Evolutionary conservation across 2,797 vertebrate genomes (phyloP).

Genomic region (Glyptemys insculpta): DNA sequence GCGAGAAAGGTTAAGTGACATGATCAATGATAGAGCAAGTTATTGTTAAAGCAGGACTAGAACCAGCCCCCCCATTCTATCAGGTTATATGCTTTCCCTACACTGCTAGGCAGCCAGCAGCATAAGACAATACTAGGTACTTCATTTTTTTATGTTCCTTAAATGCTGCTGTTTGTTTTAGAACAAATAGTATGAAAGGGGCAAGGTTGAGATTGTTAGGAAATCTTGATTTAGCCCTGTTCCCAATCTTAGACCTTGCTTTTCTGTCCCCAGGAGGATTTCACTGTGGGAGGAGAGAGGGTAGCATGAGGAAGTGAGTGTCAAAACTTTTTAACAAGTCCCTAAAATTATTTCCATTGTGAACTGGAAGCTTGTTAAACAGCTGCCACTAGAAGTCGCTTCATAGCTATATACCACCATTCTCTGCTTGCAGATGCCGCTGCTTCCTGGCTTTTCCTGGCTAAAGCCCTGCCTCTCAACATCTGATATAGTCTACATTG

Average conservation of each 20-base stretch:
- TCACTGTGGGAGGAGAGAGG: not conserved
- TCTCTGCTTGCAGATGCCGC: conserved; percentile 85
- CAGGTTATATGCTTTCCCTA: not conserved
- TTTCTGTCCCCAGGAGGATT: not conserved
- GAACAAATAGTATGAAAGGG: not conserved
- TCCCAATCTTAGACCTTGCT: not conserved
- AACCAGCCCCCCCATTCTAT: not conserved
- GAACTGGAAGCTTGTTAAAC: not conserved
- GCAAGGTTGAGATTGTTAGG: not conserved
- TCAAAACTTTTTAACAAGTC: not conserved
- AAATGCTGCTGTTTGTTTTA: not conserved
- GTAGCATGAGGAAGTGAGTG: not conserved
- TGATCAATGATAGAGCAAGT: not conserved
- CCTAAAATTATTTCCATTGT: not conserved
- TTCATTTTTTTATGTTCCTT: not conserved
- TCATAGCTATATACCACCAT: not conserved
- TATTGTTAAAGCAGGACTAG: not conserved
- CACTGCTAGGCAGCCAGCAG: not conserved
- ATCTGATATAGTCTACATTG: conserved; percentile 94
- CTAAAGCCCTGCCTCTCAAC: conserved; percentile 91
- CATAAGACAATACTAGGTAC: not conserved
- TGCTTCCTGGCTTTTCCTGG: conserved; percentile 96
- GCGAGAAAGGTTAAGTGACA: not conserved
- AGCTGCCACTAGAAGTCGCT: not conserved
- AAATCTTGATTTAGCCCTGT: not conserved